Evolutionary conservation across 2,113 vertebrate genomes (phyloP), one percentile per base, ranked within the genome.

Genomic region (Stictonetta naevosa): DNA sequence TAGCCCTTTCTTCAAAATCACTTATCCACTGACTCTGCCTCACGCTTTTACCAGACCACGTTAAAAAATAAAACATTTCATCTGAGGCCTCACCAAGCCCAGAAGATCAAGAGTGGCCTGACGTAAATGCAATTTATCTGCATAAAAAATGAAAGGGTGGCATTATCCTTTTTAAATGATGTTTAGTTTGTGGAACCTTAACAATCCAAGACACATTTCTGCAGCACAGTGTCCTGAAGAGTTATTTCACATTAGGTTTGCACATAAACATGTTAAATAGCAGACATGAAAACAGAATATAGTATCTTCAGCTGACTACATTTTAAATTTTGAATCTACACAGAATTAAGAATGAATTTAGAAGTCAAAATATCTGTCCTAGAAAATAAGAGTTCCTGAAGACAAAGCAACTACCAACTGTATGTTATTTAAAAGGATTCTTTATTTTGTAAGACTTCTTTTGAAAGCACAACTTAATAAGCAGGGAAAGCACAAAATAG

Each of bases 71-170:
- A 53, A 63, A 31, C n/a, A 12, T 6, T 68, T 78, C 11, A 84
- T 46, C 23, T 18, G 33, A 58, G 18, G 4, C 2, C 13, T 63
- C 28, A 58, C 19, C 52, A 50, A 83, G 16, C 26, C 50, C 58
- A 75, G 12, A 33, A 46, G 33, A 79, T 8, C 13, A 55, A 12
- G 90, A 44, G 8, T 16, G 84, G 7, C 12, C 56, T 84, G 11
- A 3, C 52, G 50, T 36, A 40, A 9, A 17, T 2, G 3, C 2
- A 3, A 55, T 28, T 17, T 19, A 68, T 5, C 7, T 44, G 2
- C 8, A 22, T 66, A 21, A 89, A 34, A 2, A 33, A 8, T 4
- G 38, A 26, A 2, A 36, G 1, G 20, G 1, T 3, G 2, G 4
- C 26, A 3, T n/a, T 77, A 67, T 40, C 46, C 22, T 6, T 33